Evolutionary conservation across 2,113 vertebrate species (phyloP).

Genomic region (Etheostoma spectabile): DNA sequence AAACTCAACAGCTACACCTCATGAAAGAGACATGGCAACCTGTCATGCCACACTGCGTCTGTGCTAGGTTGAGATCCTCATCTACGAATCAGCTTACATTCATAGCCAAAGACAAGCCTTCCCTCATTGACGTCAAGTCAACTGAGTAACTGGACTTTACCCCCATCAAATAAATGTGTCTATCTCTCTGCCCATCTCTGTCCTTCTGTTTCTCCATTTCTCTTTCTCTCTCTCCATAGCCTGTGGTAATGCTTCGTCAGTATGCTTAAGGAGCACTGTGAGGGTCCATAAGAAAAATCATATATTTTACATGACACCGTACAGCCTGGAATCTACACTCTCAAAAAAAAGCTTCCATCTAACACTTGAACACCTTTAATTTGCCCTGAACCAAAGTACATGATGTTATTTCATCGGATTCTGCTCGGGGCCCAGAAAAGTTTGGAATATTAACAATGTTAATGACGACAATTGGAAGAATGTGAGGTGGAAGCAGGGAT

Average conservation of each 20-base stretch:
- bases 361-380: not conserved
- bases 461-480: not conserved
- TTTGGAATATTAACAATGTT: not conserved
- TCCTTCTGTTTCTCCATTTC: not conserved
- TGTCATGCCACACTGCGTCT: slow-evolving; percentile 3
- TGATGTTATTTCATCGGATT: not conserved
- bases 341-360: not conserved
- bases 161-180: slow-evolving; percentile 17
- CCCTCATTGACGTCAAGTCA: slow-evolving; percentile 18
- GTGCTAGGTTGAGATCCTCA: slow-evolving; percentile 29
- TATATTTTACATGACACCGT: slow-evolving; percentile 48
- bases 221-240: slow-evolving; percentile 1
- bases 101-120: slow-evolving; percentile 10
- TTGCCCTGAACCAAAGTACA: not conserved
- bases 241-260: slow-evolving; percentile 23
- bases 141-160: slow-evolving; percentile 33
- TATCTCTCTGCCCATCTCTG: not conserved
- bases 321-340: slow-evolving; percentile 11
- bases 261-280: not conserved
- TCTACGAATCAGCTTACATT: slow-evolving; percentile 27
- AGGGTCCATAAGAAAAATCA: slow-evolving; percentile 3
- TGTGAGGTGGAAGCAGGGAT: too few species aligned
- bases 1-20: slow-evolving; percentile 47
- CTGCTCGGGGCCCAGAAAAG: not conserved
- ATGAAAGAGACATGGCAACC: slow-evolving; percentile 57